Conservation (phyloP, 2,888 invertebrate species). For the Octonoba sinensis region DNA sequence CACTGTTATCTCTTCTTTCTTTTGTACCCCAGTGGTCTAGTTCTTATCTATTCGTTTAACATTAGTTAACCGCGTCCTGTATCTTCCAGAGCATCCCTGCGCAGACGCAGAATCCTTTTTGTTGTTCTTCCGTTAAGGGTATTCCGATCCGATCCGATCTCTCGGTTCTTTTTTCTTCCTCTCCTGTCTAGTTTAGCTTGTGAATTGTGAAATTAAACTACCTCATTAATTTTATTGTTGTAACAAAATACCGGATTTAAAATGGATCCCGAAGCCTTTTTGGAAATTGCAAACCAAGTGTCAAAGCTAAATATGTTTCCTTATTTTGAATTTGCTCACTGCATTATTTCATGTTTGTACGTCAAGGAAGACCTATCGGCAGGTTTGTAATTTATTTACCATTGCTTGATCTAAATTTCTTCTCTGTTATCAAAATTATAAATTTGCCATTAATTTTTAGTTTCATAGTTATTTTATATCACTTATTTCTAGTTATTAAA, state of each 20-base stretch:
- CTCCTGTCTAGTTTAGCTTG: constrained; percentile 8
- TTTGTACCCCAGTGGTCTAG: too few species aligned
- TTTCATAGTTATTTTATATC: neutral
- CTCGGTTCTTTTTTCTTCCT: constrained; percentile 7
- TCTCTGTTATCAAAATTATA: neutral
- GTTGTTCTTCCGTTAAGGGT: neutral
- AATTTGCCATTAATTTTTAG: neutral
- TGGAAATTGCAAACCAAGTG: constrained; percentile 98
- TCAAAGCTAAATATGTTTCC: constrained; percentile 99
- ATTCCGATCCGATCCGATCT: neutral
- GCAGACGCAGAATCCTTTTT: constrained; percentile 5
- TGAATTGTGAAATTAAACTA: neutral
- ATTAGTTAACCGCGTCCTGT: neutral
- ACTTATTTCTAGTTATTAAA: too few species aligned
- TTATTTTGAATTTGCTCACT: constrained; percentile 98
- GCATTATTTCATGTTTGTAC: constrained; percentile 91
- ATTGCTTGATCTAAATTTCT: neutral
- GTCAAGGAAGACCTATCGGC: constrained; percentile 94
- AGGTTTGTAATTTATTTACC: constrained; percentile 76
- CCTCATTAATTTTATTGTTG: neutral
- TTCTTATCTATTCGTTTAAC: too few species aligned
- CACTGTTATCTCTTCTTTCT: too few species aligned
- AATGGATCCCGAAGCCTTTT: constrained; percentile 94
- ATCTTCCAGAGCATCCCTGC: constrained; percentile 7
- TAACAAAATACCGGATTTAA: neutral